Conservation (phyloP, 2,888 invertebrate genomes). For the Halictus quadricinctus region DNA sequence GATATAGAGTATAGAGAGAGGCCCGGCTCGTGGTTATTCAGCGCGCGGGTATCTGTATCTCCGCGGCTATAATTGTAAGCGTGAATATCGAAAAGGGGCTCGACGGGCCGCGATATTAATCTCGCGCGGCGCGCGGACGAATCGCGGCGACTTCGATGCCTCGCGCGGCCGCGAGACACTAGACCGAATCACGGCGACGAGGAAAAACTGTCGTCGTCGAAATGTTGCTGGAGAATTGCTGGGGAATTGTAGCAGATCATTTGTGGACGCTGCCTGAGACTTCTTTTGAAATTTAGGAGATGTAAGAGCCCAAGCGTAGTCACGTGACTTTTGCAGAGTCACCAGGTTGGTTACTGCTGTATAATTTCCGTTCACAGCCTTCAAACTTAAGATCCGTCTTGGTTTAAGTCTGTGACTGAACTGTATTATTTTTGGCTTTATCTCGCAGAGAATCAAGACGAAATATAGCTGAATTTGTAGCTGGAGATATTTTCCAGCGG, state of each 20-base stretch:
- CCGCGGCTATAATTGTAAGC: slow-evolving; percentile 44
- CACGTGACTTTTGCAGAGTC: too few relatives aligned
- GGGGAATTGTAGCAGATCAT: not conserved
- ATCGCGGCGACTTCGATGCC: slow-evolving; percentile 72
- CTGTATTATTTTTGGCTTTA: too few relatives aligned
- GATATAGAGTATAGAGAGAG: slow-evolving; percentile 76
- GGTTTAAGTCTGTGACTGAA: too few relatives aligned
- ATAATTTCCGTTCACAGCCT: too few relatives aligned
- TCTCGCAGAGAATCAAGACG: too few relatives aligned
- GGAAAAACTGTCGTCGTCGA: not conserved
- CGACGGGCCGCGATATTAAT: slow-evolving; percentile 61
- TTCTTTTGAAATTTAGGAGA: not conserved
- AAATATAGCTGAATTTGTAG: too few relatives aligned
- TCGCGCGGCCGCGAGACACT: slow-evolving; percentile 51
- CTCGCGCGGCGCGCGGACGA: slow-evolving; percentile 58
- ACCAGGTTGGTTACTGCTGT: too few relatives aligned
- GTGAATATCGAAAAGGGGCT: slow-evolving; percentile 60
- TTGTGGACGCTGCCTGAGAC: not conserved
- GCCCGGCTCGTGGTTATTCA: slow-evolving; percentile 57
- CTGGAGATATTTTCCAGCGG: too few relatives aligned
- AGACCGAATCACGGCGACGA: not conserved
- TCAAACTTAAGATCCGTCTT: too few relatives aligned
- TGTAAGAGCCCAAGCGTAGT: too few relatives aligned
- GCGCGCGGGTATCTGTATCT: slow-evolving; percentile 40
- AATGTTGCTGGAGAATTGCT: not conserved